Percentiles rank a stretch among this genome's conserved stretches.
phyloP scores from a whole-genome alignment of 2,113 vertebrate genomes.

The Nesogale talazaci region DNA sequence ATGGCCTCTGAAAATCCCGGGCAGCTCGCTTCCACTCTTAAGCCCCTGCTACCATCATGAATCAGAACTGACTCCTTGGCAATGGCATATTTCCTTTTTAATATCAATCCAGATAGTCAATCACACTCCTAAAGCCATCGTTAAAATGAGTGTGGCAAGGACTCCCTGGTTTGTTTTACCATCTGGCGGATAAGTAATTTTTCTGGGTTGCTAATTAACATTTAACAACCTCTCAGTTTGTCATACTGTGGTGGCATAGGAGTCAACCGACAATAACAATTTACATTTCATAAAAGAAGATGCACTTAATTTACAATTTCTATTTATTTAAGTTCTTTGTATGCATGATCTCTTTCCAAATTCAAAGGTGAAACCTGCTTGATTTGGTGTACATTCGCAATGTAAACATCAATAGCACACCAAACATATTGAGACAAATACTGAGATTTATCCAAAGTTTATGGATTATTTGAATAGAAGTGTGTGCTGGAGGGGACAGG shows the following conservation, averaged over 20 bases:
- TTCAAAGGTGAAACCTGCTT: conserved; percentile 31
- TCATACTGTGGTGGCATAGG: not conserved
- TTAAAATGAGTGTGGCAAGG: not conserved
- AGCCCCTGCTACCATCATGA: not conserved
- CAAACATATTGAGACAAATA: not conserved
- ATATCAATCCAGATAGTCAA: not conserved
- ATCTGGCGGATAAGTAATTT: conserved; percentile 19
- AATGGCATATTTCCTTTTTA: not conserved
- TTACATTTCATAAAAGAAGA: not conserved
- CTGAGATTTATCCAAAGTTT: conserved; percentile 14
- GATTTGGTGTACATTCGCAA: not conserved
- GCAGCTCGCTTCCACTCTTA: not conserved
- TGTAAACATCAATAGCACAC: not conserved
- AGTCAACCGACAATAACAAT: not conserved
- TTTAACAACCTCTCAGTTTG: not conserved
- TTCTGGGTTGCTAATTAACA: conserved; percentile 47
- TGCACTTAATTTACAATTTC: conserved; percentile 22
- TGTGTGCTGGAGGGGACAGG: not conserved
- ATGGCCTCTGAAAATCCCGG: not conserved
- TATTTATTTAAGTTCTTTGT: conserved; percentile 58
- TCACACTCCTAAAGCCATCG: not conserved
- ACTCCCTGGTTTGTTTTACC: not conserved
- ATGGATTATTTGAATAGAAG: conserved; percentile 39
- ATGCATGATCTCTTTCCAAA: conserved; percentile 54
- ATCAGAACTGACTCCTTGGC: not conserved